Base-by-base conservation (phyloP, 2,113 vertebrate genomes). In the Chaetodon auriga region DNA sequence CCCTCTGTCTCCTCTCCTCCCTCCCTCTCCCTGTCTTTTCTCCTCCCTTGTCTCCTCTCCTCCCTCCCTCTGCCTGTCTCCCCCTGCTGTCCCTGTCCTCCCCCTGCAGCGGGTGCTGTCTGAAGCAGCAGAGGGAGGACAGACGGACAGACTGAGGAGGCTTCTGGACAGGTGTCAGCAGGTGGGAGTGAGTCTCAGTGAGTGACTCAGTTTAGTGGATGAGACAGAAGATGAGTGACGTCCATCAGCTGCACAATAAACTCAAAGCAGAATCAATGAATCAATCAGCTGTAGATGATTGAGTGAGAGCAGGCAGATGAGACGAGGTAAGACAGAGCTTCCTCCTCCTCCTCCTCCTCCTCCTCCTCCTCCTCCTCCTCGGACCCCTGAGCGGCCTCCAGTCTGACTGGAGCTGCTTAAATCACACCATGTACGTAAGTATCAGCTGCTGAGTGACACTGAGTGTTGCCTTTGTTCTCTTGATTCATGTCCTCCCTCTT, bases 361-460 rank as follows among this genome's bases (percentile, higher is more conserved):
- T 30, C 30, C 30, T 68, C 60, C 35, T 7, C 14, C 45, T 2
- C 25, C 11, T 14, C 57, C 54, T 15, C 30, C 95, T 92, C 93
- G 91, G 94, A 43, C 95, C 94, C 95, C 95, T 88, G 85, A 41
- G 38, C 38, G 6, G 6, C 38, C 38, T 41, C 38, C 38, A 41
- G 94, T 57, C 80, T 35, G 93, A 95, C 94, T 95, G 90, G 96
- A 96, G 95, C 94, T 63, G 60, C 96, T 96, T 92, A 84, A 95
- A 93, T 96, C 96, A 93, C 96, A 79, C 96, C 97, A 93, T 95
- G 93, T 96, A 97, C 97, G 98, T 99, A 99, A 99, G 98, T 99
- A 99, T 99, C 96, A 96, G 95, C 95, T 96, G 97, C 96, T 96
- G 95, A 96, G 96, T 97, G 97, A 95, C 95, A 95, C 95, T n/a